phyloP scores from a whole-genome alignment of 1,140 invertebrate genomes.

The Melitaea cinxia region DNA sequence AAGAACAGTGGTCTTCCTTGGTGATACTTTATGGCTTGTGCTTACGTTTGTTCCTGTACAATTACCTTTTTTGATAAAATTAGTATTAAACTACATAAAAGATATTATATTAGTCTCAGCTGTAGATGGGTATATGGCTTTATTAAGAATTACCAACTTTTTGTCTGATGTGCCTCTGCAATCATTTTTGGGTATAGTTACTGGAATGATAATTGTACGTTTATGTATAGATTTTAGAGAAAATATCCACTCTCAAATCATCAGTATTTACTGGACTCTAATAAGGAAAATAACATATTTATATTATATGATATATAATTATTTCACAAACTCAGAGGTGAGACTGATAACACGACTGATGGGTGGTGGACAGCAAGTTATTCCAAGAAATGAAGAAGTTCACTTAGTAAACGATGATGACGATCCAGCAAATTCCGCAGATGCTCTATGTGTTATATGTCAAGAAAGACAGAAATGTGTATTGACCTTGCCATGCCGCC shows the following conservation, averaged over 20 bases:
- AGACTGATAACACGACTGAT: constrained; percentile 63
- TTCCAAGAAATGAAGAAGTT: constrained; percentile 38
- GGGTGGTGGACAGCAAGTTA: constrained; percentile 54
- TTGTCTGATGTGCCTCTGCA: constrained; percentile 75
- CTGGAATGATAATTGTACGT: constrained; percentile 59
- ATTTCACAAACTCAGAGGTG: constrained; percentile 68
- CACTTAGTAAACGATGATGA: constrained; percentile 40
- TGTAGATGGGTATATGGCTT: constrained; percentile 57
- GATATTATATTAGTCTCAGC: constrained; percentile 42
- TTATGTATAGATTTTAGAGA: constrained; percentile 62
- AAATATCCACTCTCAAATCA: constrained; percentile 46
- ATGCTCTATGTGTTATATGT: constrained; percentile 72
- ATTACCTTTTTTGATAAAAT: constrained; percentile 58
- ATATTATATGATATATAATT: constrained; percentile 68
- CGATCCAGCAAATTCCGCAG: constrained; percentile 50
- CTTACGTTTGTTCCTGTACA: constrained; percentile 71
- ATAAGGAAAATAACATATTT: constrained; percentile 62
- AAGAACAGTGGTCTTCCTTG: constrained; percentile 59
- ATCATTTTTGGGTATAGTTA: constrained; percentile 68
- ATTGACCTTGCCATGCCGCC: constrained; percentile 71
- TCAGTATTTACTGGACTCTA: constrained; percentile 58
- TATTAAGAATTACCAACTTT: constrained; percentile 69
- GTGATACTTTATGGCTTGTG: constrained; percentile 66
- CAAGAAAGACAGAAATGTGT: constrained; percentile 76
- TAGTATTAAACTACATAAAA: constrained; percentile 45